A percentile compares a stretch with the other conserved stretches of the same genome.
These are phyloP conservation scores for Etia nguti DNA, from an alignment of 2,113 vertebrate genomes.

Conservation along the genomic window DNA sequence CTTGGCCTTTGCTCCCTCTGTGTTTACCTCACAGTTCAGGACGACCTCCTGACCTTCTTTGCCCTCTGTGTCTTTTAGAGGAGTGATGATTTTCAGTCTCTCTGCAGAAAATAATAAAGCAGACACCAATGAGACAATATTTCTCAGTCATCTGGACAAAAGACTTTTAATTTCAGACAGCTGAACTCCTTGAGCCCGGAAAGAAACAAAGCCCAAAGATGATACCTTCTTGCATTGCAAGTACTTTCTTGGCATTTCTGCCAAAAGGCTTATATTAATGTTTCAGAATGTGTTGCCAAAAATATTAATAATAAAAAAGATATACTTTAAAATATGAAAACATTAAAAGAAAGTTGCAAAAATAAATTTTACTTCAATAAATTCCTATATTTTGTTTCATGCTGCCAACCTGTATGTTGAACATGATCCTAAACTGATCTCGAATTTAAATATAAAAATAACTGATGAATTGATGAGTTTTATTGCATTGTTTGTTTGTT, in stretches of 20 bases:
- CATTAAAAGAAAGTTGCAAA: neutral
- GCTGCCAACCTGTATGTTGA: neutral
- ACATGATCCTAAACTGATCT: neutral
- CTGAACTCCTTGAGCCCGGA: neutral
- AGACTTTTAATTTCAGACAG: neutral
- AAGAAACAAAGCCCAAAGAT: accelerated
- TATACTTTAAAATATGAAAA: neutral
- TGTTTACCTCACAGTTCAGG: constrained; percentile 96
- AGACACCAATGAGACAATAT: neutral
- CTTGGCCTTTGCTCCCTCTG: constrained; percentile 94
- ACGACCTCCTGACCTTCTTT: constrained; percentile 87
- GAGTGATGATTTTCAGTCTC: constrained; percentile 90
- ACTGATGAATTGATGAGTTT: neutral
- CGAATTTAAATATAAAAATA: neutral
- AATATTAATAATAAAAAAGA: neutral
- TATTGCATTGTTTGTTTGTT: neutral
- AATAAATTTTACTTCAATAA: neutral
- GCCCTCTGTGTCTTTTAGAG: constrained; percentile 86
- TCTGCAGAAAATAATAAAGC: constrained; percentile 68
- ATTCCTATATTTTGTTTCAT: neutral
- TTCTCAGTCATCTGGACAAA: neutral
- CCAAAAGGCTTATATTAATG: neutral
- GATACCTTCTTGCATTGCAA: neutral
- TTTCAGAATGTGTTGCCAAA: neutral
- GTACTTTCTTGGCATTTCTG: neutral